phyloP scores from a whole-genome alignment of 1,140 invertebrate genomes.

The Melanaphis sacchari region DNA sequence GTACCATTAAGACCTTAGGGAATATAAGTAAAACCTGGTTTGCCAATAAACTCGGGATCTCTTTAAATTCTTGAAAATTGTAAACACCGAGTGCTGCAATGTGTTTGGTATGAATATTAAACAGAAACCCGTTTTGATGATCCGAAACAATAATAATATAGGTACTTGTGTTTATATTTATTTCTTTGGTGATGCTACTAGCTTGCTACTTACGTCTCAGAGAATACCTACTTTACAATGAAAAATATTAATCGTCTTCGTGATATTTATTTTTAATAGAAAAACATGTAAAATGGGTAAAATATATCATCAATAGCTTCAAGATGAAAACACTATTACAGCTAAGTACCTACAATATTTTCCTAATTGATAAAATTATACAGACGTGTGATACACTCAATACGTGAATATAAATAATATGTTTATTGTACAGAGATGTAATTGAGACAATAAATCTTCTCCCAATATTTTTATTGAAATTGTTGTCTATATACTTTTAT shows the following conservation, averaged over 20 bases:
- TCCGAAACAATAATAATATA: background rate
- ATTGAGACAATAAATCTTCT: background rate
- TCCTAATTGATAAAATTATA: background rate
- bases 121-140: background rate
- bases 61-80: constrained; percentile 7
- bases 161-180: background rate
- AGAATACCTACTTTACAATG: background rate
- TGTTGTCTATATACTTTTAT: background rate
- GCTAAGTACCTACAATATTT: background rate
- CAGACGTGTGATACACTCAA: no score
- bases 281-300: background rate
- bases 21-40: constrained; percentile 14
- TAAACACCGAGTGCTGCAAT: background rate
- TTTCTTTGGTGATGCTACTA: background rate
- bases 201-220: background rate
- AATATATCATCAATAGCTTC: background rate
- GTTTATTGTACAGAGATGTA: background rate
- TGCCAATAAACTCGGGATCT: background rate
- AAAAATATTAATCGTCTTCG: background rate
- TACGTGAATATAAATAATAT: background rate
- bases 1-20: constrained; percentile 23
- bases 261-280: background rate
- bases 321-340: background rate
- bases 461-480: background rate
- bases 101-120: background rate